A percentile compares a stretch with the other conserved stretches of the same genome.
Conservation (phyloP, 2,113 vertebrate genomes). For the Chionis minor region DNA sequence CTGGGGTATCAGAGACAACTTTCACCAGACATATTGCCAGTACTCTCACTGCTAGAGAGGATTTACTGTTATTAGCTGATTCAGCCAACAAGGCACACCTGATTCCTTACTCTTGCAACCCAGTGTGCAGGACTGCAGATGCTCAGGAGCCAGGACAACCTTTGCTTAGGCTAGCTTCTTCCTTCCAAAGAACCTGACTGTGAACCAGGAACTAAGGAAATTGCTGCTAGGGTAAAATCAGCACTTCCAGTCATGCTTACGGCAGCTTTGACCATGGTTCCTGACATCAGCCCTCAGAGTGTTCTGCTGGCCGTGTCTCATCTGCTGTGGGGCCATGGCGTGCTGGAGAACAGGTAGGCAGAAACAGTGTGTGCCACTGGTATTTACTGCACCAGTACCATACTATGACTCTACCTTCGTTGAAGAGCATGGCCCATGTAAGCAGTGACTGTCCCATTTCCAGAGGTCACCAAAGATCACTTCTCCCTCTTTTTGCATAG, state of each 20-base stretch:
- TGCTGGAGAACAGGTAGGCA: background rate
- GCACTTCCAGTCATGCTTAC: background rate
- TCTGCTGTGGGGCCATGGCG: background rate
- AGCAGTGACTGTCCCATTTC: background rate
- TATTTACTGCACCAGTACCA: background rate
- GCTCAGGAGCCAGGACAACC: background rate
- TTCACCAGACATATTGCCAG: background rate
- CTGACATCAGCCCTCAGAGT: background rate
- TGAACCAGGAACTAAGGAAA: background rate
- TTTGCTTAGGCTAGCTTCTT: background rate
- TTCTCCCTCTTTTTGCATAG: background rate
- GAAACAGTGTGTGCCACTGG: background rate
- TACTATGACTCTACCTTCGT: fast-evolving
- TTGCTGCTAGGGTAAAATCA: background rate
- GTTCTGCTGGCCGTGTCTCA: background rate
- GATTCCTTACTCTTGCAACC: background rate
- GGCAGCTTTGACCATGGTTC: background rate
- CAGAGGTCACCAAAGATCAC: background rate
- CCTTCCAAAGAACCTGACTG: background rate
- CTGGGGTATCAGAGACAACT: background rate
- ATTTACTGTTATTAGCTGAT: background rate
- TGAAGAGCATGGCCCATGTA: fast-evolving
- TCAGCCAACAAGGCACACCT: background rate
- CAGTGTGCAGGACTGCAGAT: background rate
- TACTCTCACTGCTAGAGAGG: background rate